A percentile compares a stretch with the other conserved stretches of the same genome.
Evolutionary conservation across 2,797 vertebrate genomes (phyloP).

Genomic region (Cyclopterus lumpus): DNA sequence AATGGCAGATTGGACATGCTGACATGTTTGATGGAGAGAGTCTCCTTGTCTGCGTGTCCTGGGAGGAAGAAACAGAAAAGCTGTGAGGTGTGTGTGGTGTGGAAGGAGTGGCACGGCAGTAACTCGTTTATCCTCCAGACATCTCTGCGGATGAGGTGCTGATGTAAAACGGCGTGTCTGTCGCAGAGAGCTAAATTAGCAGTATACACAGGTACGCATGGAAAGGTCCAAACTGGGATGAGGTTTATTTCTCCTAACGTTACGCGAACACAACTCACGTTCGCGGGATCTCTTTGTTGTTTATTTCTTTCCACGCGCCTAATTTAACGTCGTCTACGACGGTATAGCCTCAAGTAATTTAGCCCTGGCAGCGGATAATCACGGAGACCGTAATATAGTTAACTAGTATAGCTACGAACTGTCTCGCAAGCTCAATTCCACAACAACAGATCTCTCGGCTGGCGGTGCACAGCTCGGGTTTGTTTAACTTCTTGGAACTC

Average conservation of each 20-base stretch:
- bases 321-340: slow-evolving; percentile 2
- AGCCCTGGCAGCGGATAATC: slow-evolving; percentile 22
- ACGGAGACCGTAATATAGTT: slow-evolving; percentile 16
- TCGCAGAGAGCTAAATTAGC: slow-evolving; percentile 25
- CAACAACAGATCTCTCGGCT: slow-evolving; percentile 10
- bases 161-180: slow-evolving; percentile 15
- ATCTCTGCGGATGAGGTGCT: not conserved
- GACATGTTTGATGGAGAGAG: slow-evolving; percentile 26
- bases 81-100: not conserved
- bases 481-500: slow-evolving; percentile 36
- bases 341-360: not conserved
- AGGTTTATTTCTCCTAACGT: slow-evolving; percentile 42
- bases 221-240: slow-evolving; percentile 69
- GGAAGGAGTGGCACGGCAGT: not conserved
- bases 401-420: not conserved
- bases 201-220: slow-evolving; percentile 36
- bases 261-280: not conserved
- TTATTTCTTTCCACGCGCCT: slow-evolving; percentile 9
- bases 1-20: slow-evolving; percentile 33
- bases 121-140: no score
- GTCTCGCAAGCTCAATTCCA: slow-evolving; percentile 11
- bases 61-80: not conserved
- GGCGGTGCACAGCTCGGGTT: slow-evolving; percentile 1
- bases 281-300: slow-evolving; percentile 18
- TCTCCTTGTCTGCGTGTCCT: slow-evolving; percentile 35